Conservation (phyloP, 2,797 vertebrate species). For the Hyperoplus immaculatus region DNA sequence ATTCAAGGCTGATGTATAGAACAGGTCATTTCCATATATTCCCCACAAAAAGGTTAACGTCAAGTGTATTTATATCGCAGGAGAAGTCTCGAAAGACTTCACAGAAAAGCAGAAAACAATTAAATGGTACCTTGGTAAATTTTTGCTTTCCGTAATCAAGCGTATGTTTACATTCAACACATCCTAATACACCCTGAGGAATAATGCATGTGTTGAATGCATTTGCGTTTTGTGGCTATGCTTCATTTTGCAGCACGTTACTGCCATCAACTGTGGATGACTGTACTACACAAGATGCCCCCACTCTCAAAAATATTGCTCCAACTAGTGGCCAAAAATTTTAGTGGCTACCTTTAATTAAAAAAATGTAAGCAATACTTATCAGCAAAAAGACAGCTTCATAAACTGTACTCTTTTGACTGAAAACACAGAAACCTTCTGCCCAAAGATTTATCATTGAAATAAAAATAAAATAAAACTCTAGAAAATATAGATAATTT, state of each 20-base stretch:
- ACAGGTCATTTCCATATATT: not conserved
- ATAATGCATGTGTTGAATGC: conserved; percentile 3
- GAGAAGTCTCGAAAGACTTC: not conserved
- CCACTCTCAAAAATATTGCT: not conserved
- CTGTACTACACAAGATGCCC: not conserved
- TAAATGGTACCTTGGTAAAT: not conserved
- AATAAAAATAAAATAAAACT: not conserved
- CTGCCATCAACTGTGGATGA: not conserved
- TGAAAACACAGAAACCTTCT: not conserved
- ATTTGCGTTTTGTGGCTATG: not conserved
- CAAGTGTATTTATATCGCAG: not conserved
- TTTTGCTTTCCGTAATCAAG: not conserved
- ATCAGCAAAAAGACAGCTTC: too few species aligned
- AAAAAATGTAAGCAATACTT: too few species aligned
- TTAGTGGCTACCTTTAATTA: not conserved
- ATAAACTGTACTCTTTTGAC: not conserved
- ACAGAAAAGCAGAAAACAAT: not conserved
- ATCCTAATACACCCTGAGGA: not conserved
- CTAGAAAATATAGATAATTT: not conserved
- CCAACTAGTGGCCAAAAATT: not conserved
- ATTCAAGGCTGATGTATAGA: not conserved
- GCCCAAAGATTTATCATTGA: too few species aligned
- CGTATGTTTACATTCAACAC: not conserved
- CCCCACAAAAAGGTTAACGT: not conserved
- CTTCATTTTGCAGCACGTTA: not conserved